A percentile compares a stretch with the other conserved stretches of the same genome.
These are phyloP conservation scores for Nymphalis polychloros DNA, from an alignment of 2,888 invertebrate species.

Conservation along the genomic window DNA sequence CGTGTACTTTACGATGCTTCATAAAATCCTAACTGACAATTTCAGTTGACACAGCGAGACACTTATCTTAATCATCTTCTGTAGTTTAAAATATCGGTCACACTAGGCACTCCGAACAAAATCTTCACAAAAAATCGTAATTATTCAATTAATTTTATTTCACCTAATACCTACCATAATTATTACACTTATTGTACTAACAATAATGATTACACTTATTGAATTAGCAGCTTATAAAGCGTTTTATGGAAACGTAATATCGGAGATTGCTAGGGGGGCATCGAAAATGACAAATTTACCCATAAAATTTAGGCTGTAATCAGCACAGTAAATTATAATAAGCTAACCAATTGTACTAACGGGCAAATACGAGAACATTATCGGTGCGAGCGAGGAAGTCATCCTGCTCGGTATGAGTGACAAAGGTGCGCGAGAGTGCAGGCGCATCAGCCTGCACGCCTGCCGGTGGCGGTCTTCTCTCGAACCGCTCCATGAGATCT, in stretches of 20 bases:
- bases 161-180: no score
- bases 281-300: slow-evolving; percentile 55
- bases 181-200: no score
- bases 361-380: slow-evolving; percentile 86
- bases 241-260: neutral
- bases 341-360: slow-evolving; percentile 75
- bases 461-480: slow-evolving; percentile 78
- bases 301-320: no score
- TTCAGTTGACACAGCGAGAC: neutral
- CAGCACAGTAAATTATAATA: neutral
- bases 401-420: slow-evolving; percentile 83
- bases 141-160: neutral
- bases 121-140: slow-evolving; percentile 11
- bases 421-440: slow-evolving; percentile 75
- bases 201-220: slow-evolving; percentile 1
- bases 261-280: slow-evolving; percentile 50
- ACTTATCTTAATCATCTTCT: neutral
- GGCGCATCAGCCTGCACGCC: slow-evolving; percentile 84
- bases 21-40: slow-evolving; percentile 15
- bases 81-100: neutral
- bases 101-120: slow-evolving; percentile 8
- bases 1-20: slow-evolving; percentile 47
- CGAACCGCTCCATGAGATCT: slow-evolving; percentile 77
- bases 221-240: slow-evolving; percentile 11
- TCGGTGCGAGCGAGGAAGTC: slow-evolving; percentile 86